Conservation (phyloP, 2,888 invertebrate genomes). For the Tupiocoris notatus region DNA sequence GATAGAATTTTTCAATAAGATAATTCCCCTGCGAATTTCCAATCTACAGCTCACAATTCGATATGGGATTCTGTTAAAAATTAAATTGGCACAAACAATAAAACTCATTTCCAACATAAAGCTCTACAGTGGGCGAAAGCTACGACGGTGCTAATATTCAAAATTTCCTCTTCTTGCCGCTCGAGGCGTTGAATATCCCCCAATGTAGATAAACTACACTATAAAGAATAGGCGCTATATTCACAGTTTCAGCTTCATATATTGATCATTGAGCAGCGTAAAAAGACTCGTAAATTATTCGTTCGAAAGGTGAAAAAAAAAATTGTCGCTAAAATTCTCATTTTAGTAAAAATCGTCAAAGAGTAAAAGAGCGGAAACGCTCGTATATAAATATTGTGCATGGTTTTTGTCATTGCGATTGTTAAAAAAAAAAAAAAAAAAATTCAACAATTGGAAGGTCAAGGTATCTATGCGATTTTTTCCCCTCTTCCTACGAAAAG, state of each 20-base stretch:
- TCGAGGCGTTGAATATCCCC: slow-evolving; percentile 15
- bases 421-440: slow-evolving; percentile 32
- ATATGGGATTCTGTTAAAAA: too few relatives aligned
- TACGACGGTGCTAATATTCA: slow-evolving; percentile 11
- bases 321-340: too few relatives aligned
- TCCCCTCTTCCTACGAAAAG: slow-evolving; percentile 5
- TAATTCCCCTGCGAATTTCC: too few relatives aligned
- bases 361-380: slow-evolving; percentile 14
- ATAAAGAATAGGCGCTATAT: slow-evolving; percentile 37
- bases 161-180: neutral
- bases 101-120: slow-evolving; percentile 14
- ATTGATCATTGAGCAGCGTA: slow-evolving; percentile 46
- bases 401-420: slow-evolving; percentile 1
- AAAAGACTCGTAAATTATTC: slow-evolving; percentile 29
- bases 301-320: too few relatives aligned
- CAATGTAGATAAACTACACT: slow-evolving; percentile 29
- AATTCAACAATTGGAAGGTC: too few relatives aligned
- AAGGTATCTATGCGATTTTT: slow-evolving; percentile 26
- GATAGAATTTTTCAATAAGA: too few relatives aligned
- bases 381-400: slow-evolving; percentile 29
- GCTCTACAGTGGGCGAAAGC: slow-evolving; percentile 22
- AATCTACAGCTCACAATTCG: too few relatives aligned
- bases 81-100: slow-evolving; percentile 45
- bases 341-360: slow-evolving; percentile 19
- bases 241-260: slow-evolving; percentile 48